Conservation (phyloP, 2,888 invertebrate genomes). For the Synanthedon andrenaeformis region DNA sequence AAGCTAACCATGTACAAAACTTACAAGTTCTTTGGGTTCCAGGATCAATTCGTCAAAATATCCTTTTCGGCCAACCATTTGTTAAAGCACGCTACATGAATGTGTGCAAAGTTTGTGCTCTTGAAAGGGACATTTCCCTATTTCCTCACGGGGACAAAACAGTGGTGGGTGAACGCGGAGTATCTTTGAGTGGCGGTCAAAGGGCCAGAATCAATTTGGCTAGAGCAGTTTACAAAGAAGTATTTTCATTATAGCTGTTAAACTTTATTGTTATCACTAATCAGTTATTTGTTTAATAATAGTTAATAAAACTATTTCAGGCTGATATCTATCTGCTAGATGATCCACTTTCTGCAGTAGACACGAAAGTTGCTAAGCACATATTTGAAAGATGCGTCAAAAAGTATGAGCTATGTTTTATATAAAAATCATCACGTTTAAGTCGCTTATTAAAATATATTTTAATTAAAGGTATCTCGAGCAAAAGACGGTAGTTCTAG, state of each 20-base stretch:
- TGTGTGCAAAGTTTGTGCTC: conserved; percentile 78
- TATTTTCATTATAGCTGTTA: conserved; percentile 9
- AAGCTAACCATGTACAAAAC: not conserved
- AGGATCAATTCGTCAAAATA: conserved; percentile 89
- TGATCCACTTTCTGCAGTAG: conserved; percentile 82
- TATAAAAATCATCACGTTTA: not conserved
- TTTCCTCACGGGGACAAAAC: conserved; percentile 86
- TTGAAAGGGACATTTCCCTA: conserved; percentile 79
- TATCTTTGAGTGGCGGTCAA: conserved; percentile 86
- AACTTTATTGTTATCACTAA: not conserved
- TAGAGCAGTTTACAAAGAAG: conserved; percentile 75
- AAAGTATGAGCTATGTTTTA: conserved; percentile 21
- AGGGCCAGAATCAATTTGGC: conserved; percentile 75
- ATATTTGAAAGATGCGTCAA: conserved; percentile 78
- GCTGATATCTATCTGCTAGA: conserved; percentile 81
- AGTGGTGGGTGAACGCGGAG: conserved; percentile 86
- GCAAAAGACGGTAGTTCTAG: conserved; percentile 79
- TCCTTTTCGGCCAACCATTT: conserved; percentile 86
- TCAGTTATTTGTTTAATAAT: not conserved
- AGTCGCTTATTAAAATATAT: not conserved
- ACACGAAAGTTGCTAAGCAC: conserved; percentile 76
- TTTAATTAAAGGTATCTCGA: conserved; percentile 53
- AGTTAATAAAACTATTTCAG: conserved; percentile 25
- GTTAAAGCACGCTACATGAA: conserved; percentile 71
- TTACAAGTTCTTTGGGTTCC: conserved; percentile 2